A percentile compares a stretch with the other conserved stretches of the same genome.
These are phyloP conservation scores for Drosophila tsacasi DNA, from an alignment of 1,140 invertebrate species.

Conservation along the genomic window DNA sequence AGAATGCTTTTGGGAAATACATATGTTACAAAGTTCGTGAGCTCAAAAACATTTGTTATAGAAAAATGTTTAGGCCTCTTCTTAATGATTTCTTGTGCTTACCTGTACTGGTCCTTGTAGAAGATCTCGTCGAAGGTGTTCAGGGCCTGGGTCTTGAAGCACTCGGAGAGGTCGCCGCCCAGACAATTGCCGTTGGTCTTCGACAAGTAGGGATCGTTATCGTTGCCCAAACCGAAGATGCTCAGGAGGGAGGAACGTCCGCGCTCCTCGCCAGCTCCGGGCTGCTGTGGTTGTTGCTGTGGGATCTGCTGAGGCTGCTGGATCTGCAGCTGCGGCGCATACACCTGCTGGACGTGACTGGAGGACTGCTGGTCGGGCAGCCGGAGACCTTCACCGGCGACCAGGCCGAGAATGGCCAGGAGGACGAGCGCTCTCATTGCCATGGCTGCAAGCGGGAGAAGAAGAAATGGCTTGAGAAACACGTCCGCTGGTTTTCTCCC, in stretches of 20 bases:
- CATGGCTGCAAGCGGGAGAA: constrained; percentile 63
- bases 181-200: constrained; percentile 90
- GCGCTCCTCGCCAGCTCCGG: constrained; percentile 65
- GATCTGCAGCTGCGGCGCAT: constrained; percentile 65
- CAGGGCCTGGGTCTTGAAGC: constrained; percentile 91
- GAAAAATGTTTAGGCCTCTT: too few species aligned
- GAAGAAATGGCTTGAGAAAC: constrained; percentile 42
- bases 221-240: constrained; percentile 90
- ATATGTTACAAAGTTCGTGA: background rate
- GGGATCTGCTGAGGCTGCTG: constrained; percentile 65
- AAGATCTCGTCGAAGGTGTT: constrained; percentile 92
- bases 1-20: too few species aligned
- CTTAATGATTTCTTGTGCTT: constrained; percentile 39
- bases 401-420: constrained; percentile 68
- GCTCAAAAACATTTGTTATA: background rate
- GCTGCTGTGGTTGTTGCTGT: constrained; percentile 53
- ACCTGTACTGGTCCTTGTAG: constrained; percentile 87
- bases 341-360: constrained; percentile 75
- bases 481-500: constrained; percentile 60
- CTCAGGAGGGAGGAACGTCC: constrained; percentile 87
- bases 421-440: constrained; percentile 60
- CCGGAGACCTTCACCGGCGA: constrained; percentile 86
- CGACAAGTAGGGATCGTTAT: constrained; percentile 91
- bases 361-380: constrained; percentile 87
- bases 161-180: constrained; percentile 91